A percentile compares a stretch with the other conserved stretches of the same genome.
These are phyloP conservation scores for Clistopyga incitator DNA, from an alignment of 2,888 invertebrate species.

Conservation along the genomic window DNA sequence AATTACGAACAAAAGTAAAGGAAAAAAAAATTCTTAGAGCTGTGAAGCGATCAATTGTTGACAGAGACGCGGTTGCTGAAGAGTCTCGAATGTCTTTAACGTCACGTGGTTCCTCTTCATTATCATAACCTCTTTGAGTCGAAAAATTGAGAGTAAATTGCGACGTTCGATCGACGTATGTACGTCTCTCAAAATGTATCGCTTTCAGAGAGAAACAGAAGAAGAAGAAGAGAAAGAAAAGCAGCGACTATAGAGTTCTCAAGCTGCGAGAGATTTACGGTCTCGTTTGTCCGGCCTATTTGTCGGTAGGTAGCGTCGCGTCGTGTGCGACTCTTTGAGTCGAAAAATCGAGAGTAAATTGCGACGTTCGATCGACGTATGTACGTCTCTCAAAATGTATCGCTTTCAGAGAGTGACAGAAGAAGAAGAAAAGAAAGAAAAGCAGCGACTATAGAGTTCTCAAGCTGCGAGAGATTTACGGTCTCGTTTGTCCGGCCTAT, in stretches of 20 bases:
- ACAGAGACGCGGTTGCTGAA: neutral
- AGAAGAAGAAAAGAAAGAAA: neutral
- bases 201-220: neutral
- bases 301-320: no score
- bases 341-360: constrained; percentile 53
- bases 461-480: constrained; percentile 53
- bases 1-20: neutral
- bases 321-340: no score
- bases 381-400: neutral
- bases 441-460: neutral
- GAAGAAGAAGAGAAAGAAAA: constrained; percentile 5
- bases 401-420: neutral
- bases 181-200: neutral
- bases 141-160: constrained; percentile 52
- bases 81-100: neutral
- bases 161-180: neutral
- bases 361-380: neutral
- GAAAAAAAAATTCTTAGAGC: neutral
- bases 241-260: neutral
- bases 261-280: constrained; percentile 54
- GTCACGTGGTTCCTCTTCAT: neutral
- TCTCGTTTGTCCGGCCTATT: constrained; percentile 50
- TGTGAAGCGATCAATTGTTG: neutral
- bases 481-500: constrained; percentile 51
- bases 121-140: neutral